Base-by-base conservation (phyloP, 2,113 vertebrate species). In the Pelusios castaneus region DNA sequence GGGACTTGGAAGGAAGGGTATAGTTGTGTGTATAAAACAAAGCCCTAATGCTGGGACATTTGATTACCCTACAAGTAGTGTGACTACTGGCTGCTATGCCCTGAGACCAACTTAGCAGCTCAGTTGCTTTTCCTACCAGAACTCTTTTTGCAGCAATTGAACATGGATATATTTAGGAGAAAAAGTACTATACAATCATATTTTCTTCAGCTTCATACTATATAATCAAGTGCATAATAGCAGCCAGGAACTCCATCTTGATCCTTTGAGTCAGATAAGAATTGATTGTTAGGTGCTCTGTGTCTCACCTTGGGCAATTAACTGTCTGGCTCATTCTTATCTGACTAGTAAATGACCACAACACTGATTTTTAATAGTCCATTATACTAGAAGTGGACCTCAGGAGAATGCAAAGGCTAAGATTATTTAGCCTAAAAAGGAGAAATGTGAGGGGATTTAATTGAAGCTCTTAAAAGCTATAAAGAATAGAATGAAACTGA, bases 321-420 rank as follows among this genome's bases (percentile, higher is more conserved):
- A 82, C 81, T 83, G 4, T 85, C 12, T 45, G 24, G 67, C 34
- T 52, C 91, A 25, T 91, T 95, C 89, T 86, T 73, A 95, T 56
- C 56, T 87, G 55, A 85, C 76, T 91, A 95, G 91, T 85, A 94
- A 49, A 58, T 91, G 83, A 89, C 56, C 0, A 0, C 80, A 93
- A 80, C 77, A 85, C 94, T 93, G 93, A 93, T 94, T 91, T 80
- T 91, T 87, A 88, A 89, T 89, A 91, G 55, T 49, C 70, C 29
- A 45, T 96, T 92, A 70, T 41, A 76, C 27, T 12, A 25, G 67
- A 12, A 45, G 34, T 79, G 43, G 60, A 92, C 60, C 29, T 34
- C 92, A 41, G 49, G 84, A 94, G 84, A 85, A 49, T 54, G 60
- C 82, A 95, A 93, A 87, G 19, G 14, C 38, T 22, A 10, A 76